phyloP scores from a whole-genome alignment of 2,797 vertebrate genomes.

The Acipenser transmontanus region DNA sequence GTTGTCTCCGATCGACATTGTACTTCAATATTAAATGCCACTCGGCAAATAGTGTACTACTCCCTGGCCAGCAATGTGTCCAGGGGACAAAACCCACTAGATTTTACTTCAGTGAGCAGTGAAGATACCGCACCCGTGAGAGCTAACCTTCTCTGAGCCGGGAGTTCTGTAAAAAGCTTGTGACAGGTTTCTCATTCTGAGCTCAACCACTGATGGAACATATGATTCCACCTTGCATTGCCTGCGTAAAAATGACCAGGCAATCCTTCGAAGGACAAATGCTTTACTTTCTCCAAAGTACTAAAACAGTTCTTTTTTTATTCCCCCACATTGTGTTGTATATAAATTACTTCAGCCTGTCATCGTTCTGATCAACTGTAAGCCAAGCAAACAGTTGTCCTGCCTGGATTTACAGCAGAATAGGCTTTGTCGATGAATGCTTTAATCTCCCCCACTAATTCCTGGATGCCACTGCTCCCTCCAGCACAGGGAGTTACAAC shows the following conservation, averaged over 20 bases:
- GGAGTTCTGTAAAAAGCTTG: slow-evolving; percentile 33
- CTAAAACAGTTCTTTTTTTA: too few relatives aligned
- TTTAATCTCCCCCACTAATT: slow-evolving; percentile 64
- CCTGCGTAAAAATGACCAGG: slow-evolving; percentile 21
- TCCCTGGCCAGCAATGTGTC: too few relatives aligned
- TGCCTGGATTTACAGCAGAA: slow-evolving; percentile 65
- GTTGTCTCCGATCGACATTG: slow-evolving; percentile 58
- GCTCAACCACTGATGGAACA: slow-evolving; percentile 36
- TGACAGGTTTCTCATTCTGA: slow-evolving; percentile 32
- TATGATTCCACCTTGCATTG: slow-evolving; percentile 41
- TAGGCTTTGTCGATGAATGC: slow-evolving; percentile 65
- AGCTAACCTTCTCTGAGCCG: neutral
- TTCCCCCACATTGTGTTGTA: slow-evolving; percentile 3
- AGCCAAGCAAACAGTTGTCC: slow-evolving; percentile 60
- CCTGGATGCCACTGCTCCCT: slow-evolving; percentile 48
- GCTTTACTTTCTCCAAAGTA: neutral
- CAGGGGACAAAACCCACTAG: neutral
- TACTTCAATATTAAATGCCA: slow-evolving; percentile 8
- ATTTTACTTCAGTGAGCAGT: slow-evolving; percentile 7
- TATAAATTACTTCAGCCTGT: slow-evolving; percentile 12
- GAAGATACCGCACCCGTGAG: slow-evolving; percentile 6
- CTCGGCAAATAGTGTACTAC: neutral
- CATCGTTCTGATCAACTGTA: slow-evolving; percentile 30
- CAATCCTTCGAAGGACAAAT: neutral
- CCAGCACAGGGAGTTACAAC: slow-evolving; percentile 6